Evolutionary conservation across 2,113 vertebrate species (phyloP), one percentile per base, ranked within the genome.

Genomic region (Otis tarda): DNA sequence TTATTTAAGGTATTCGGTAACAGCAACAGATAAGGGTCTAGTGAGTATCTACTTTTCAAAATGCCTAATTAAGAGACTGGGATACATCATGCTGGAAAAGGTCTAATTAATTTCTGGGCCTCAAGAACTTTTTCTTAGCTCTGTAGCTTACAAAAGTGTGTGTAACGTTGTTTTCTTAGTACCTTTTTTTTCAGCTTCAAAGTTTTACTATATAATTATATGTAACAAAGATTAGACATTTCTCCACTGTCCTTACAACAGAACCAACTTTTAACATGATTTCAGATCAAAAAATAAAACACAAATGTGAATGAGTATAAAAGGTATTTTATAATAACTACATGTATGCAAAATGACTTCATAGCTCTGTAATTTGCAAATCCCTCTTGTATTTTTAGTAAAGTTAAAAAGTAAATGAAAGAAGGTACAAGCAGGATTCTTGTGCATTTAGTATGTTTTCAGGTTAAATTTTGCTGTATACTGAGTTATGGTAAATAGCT

Each of bases 291-390:
- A 50, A 90, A 89, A 78, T 56, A 76, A 81, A 85, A 83, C 64
- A 84, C 25, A 90, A 92, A 65, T 45, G 25, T 47, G 77, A 91
- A 91, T 30, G 35, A 79, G n/a, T 70, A 92, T 81, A 91, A 88
- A 91, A 97, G 69, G 52, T 87, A 47, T 82, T 91, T 95, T 43
- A 74, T 88, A 89, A 90, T 74, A 93, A 91, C 55, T 65, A 60
- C 15, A 41, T 37, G 35, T 80, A 81, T 73, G 59, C 74, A 84
- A 75, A 97, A 77, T 28, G 70, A 83, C 61, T 83, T 75, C 63
- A 83, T 83, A 93, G 88, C 56, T 95, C 83, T 91, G 37, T 93
- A 95, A 97, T 97, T 95, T 97, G 53, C 73, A 95, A 92, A 90
- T 83, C 60, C 77, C 64, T 60, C 82, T 67, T 88, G n/a, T 85